Percentiles rank a stretch among this genome's conserved stretches.
Conservation (phyloP, 1,140 invertebrate species). For the Calliopsis andreniformis region DNA sequence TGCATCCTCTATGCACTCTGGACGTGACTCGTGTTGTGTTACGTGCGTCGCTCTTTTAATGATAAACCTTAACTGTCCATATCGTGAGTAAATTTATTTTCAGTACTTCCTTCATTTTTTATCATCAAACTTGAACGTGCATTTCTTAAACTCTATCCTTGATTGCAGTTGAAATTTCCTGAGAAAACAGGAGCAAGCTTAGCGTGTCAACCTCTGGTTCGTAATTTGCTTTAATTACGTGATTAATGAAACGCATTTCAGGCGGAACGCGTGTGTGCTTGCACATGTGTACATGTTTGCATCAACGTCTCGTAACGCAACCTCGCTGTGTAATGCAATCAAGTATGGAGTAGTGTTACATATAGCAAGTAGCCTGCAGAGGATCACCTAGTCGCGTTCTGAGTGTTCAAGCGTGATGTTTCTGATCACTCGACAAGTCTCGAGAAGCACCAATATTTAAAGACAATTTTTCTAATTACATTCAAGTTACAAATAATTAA, state of each 20-base stretch:
- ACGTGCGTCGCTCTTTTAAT: slow-evolving; percentile 8
- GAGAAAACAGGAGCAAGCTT: too few relatives aligned
- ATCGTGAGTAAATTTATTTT: not conserved
- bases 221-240: slow-evolving; percentile 1
- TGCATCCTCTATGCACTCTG: slow-evolving; percentile 16
- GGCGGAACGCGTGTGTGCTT: not conserved
- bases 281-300: not conserved
- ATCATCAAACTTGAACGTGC: too few relatives aligned
- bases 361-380: not conserved
- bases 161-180: too few relatives aligned
- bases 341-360: not conserved
- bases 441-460: too few relatives aligned
- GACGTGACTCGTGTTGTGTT: slow-evolving; percentile 19
- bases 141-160: too few relatives aligned
- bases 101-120: too few relatives aligned
- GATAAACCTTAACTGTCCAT: not conserved
- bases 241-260: not conserved
- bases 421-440: too few relatives aligned
- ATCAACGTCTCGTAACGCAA: slow-evolving; percentile 22
- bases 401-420: too few relatives aligned
- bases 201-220: not conserved
- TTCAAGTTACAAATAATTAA: too few relatives aligned
- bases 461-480: too few relatives aligned
- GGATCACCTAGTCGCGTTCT: too few relatives aligned
- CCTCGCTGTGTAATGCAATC: not conserved